Base-by-base conservation (phyloP, 37 sponge, comb jelly and placozoan genomes). In the Hexactinellida sp. region DNA sequence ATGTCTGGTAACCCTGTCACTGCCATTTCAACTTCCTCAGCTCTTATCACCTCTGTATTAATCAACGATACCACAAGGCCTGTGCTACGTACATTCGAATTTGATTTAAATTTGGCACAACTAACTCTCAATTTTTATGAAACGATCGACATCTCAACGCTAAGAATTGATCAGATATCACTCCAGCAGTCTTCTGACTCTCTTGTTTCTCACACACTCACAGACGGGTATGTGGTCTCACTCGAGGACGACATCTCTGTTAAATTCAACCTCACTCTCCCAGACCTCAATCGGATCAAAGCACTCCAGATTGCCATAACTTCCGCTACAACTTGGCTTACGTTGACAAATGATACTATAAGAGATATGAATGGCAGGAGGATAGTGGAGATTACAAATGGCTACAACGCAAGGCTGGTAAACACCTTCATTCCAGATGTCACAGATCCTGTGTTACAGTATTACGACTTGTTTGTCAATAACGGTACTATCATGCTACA, bases 381-480 rank as follows among this genome's bases (percentile, higher is more conserved):
- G 25, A 82, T 95, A 21, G 84, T 90, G 0, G 87, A 92, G 0
- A 90, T 95, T 54, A 91, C 86, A 38, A 87, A 91, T 87, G 90
- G 89, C 7, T 47, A n/a, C 24, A 86, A 30, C 84, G 93, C 89
- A 36, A 10, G 82, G 16, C 87, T 36, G 37, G 96, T 92, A 19
- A 16, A 83, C 1, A 85, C 39, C 19, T 88, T 93, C 54, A 91
- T 87, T 55, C 47, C 47, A 7, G 96, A 95, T 82, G 89, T 89
- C 0, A 95, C 92, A 25, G 38, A 82, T 1, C 96, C 96, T 54
- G 0, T 24, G 36, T 41, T 95, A 88, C 55, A 71, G 54, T 38
- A 25, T n/a, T 95, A 91, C 84, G 84, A 88, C 54, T 84, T 95
- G 82, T 92, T 91, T 41, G 36, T 95, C 24, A 83, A 93, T 39